Evolutionary conservation across 2,888 invertebrate genomes (phyloP), one percentile per base, ranked within the genome.

Genomic region (Spodoptera picta): DNA sequence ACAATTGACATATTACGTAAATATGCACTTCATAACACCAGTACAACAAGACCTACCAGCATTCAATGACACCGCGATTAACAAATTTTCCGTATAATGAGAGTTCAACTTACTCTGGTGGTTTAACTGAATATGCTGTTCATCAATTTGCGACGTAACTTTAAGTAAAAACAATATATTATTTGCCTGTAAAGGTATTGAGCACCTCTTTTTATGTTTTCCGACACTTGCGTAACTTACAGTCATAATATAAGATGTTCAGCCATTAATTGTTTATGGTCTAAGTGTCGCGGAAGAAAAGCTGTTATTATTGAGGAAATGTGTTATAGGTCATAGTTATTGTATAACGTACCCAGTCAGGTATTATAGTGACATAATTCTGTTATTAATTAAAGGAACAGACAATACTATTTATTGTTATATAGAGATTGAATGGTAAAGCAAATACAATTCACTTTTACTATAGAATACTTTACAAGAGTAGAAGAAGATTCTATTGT

Each of bases 1-100:
- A 47, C 57, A 31, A 23, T 19, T 75, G 68, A 71, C 68, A 71
- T 71, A 77, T 74, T 68, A 69, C 71, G 49, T 63, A n/a, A 12
- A 10, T 5, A 36, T 36, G 36, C 36, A 36, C 36, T 36, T 9
- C 9, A 36, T 9, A 7, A 5, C 7, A 36, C 36, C 36, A 36
- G 36, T 36, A 27, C 27, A 9, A 36, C 7, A 36, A 6, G 36
- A 7, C 36, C 36, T 7, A 36, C 36, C 36, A 36, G 6, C 6
- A 9, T 9, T 9, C 4, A 6, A 5, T 36, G 36, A 9, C 9
- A 1, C 6, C 36, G 36, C 1, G 36, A 36, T 36, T 2, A 7
- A 36, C 36, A 9, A 9, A 9, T 9, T 6, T 7, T 7, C 1
- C 36, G 36, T 36, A 9, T 36, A 36, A 36, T 36, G 7, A 36